Evolutionary conservation across 2,888 invertebrate species (phyloP), one percentile per base, ranked within the genome.

Genomic region (Fragum fragum): DNA sequence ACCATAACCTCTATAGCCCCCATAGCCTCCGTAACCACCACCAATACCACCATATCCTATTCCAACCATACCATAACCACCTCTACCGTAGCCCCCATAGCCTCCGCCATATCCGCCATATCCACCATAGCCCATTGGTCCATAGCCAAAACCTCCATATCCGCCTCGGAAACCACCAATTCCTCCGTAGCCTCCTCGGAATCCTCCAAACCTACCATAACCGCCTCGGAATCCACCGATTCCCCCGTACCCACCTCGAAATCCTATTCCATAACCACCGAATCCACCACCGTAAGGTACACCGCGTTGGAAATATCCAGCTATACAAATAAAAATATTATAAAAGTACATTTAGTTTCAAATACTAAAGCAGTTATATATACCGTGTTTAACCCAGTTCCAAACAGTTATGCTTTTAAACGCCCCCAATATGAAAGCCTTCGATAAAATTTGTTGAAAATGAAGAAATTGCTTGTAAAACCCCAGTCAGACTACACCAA

Each of bases 21-120:
- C 59, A 72, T 53, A 26, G 7, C 72, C 59, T 32, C 72, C 72
- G 32, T 26, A 32, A 29, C 71, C 71, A 6, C 72, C 59, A 23
- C 72, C 57, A 11, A 32, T 59, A 57, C 72, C 72, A 57, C 59
- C 59, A 36, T 29, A 28, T 26, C 72, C 59, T n/a, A 14, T n/a
- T 11, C 55, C 53, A 36, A 14, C 3, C 9, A 55, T 23, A 36
- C 57, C 39, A 23, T 26, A 29, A n/a, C 57, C 47, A 26, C 59
- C 36, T 23, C 57, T 28, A 57, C 57, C 29, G 39, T 23, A n/a
- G 29, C 59, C 36, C 32, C 72, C 59, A 36, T 18, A 21, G 1
- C 16, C 29, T 23, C 59, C 42, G 14, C 70, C 55, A 28, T 42
- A 39, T 2, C 70, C 55, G 28, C 72, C 53, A 55, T 53, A 32